Percentiles rank a stretch among this genome's conserved stretches.
These are phyloP conservation scores for Salpingus planirostris DNA, from an alignment of 2,888 invertebrate genomes.

Conservation along the genomic window DNA sequence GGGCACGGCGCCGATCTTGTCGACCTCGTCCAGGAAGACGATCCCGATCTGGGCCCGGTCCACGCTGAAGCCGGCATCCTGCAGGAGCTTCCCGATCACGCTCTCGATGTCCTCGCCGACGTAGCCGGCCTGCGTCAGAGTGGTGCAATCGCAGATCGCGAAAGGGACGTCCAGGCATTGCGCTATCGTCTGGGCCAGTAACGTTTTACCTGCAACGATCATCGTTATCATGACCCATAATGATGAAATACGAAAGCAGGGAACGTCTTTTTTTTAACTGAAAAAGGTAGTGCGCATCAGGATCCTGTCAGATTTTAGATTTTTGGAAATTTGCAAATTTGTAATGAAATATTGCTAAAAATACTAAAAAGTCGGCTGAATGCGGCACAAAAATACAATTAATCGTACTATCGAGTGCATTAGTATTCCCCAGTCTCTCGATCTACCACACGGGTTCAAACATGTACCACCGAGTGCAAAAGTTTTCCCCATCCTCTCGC, in stretches of 20 bases:
- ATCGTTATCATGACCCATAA: too few relatives aligned
- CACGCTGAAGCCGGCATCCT: constrained; percentile 95
- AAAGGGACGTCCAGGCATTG: constrained; percentile 97
- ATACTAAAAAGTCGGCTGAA: too few relatives aligned
- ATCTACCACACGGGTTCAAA: too few relatives aligned
- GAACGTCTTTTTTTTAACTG: neutral
- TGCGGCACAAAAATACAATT: too few relatives aligned
- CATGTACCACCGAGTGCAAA: too few relatives aligned
- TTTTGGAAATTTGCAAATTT: too few relatives aligned
- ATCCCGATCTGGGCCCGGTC: constrained; percentile 97
- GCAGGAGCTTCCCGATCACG: constrained; percentile 90
- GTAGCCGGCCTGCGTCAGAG: constrained; percentile 91
- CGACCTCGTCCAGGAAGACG: constrained; percentile 97
- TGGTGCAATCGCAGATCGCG: constrained; percentile 97
- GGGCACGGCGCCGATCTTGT: constrained; percentile 97
- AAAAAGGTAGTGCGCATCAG: neutral
- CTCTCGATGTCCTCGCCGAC: constrained; percentile 99
- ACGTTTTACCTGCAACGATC: constrained; percentile 82
- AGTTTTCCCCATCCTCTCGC: too few relatives aligned
- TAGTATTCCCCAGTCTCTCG: too few relatives aligned
- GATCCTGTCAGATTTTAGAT: too few relatives aligned
- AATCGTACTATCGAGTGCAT: too few relatives aligned
- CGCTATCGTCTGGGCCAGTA: constrained; percentile 95
- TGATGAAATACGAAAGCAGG: neutral
- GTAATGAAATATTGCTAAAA: too few relatives aligned